phyloP scores from a whole-genome alignment of 2,797 vertebrate genomes.

The Gallirallus australis region DNA sequence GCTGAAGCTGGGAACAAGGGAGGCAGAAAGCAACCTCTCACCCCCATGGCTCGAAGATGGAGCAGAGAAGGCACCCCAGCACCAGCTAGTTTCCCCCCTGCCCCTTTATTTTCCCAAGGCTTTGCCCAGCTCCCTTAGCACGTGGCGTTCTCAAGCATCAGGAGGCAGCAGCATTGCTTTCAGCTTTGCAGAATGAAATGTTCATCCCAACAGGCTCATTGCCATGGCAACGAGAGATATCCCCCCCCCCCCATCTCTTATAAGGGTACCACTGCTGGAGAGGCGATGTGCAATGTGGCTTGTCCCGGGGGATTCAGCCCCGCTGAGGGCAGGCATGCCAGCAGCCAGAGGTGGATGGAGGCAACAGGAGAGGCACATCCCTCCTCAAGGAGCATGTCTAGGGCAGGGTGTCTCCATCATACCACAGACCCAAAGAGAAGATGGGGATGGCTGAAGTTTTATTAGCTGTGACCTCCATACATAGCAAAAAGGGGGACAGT shows the following conservation, averaged over 20 bases:
- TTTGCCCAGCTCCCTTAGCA: conserved; percentile 15
- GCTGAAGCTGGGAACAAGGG: conserved; percentile 4
- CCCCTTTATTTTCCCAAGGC: not conserved
- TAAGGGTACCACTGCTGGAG: not conserved
- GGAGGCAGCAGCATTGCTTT: not conserved
- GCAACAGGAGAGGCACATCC: not conserved
- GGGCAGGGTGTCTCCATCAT: rapidly evolving
- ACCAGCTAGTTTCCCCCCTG: not conserved
- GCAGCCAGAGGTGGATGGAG: not conserved
- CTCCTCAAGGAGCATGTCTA: not conserved
- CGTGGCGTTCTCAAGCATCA: not conserved
- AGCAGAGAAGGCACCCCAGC: not conserved
- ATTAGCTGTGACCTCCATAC: not conserved
- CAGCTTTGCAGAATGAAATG: conserved; percentile 18
- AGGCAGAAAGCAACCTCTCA: not conserved
- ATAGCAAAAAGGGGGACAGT: not conserved
- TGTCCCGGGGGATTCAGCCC: not conserved
- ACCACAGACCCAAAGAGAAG: not conserved
- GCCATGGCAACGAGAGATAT: conserved; percentile 56
- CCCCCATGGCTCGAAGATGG: not conserved
- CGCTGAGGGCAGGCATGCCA: not conserved
- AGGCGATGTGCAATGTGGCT: rapidly evolving
- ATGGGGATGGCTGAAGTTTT: not conserved
- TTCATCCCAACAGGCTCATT: conserved; percentile 32
- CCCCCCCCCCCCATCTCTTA: no score